These are phyloP conservation scores for Ridgeia piscesae DNA, from an alignment of 1,140 invertebrate species.

Conservation along the genomic window DNA sequence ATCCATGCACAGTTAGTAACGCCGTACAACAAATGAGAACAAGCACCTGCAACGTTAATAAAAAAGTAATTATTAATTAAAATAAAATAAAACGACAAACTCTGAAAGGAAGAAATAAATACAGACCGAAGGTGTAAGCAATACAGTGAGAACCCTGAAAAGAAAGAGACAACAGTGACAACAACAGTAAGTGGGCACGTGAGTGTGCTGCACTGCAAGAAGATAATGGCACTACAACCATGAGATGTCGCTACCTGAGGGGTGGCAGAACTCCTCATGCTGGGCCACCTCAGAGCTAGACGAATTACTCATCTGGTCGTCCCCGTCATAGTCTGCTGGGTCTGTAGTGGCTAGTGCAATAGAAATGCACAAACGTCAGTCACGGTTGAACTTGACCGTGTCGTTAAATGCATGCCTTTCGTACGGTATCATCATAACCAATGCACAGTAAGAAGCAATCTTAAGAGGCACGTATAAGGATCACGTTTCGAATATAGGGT, in stretches of 20 bases:
- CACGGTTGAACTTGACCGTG: not conserved
- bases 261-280: conserved; percentile 41
- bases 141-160: not conserved
- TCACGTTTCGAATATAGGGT: not conserved
- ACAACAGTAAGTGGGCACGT: not conserved
- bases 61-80: not conserved
- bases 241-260: conserved; percentile 38
- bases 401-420: not conserved
- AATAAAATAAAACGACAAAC: not conserved
- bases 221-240: not conserved
- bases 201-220: not conserved
- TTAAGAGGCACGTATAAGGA: not conserved
- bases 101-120: not conserved
- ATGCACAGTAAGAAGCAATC: not conserved
- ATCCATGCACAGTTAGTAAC: not conserved
- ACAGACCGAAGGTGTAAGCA: not conserved
- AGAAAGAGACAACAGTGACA: not conserved
- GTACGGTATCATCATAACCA: not conserved
- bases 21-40: not conserved
- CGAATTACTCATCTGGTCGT: conserved; percentile 41
- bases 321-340: not conserved
- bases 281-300: conserved; percentile 48
- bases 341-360: not conserved
- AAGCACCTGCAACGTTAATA: not conserved
- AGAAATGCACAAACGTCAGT: not conserved